Conservation (phyloP, 2,113 vertebrate species). For the Microtus pennsylvanicus region DNA sequence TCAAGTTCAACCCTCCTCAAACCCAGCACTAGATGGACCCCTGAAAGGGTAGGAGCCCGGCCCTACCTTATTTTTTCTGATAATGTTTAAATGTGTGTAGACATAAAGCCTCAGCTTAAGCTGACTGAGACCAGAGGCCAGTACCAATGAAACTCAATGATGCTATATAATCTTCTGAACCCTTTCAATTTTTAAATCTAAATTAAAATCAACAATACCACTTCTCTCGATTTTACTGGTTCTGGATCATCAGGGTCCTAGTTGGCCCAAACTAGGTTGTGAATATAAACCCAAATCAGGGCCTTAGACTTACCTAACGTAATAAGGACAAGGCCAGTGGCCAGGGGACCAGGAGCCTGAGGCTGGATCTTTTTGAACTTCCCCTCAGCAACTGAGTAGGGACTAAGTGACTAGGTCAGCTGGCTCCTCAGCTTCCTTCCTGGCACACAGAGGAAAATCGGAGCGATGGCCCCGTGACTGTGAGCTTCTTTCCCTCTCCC, state of each 20-base stretch:
- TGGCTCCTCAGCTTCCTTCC: not conserved
- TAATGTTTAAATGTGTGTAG: not conserved
- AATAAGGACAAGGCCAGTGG: not conserved
- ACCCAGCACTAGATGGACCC: not conserved
- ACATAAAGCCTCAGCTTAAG: not conserved
- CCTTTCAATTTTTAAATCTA: not conserved
- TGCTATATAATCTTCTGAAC: not conserved
- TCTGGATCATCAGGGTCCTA: not conserved
- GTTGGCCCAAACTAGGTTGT: not conserved
- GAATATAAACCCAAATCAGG: not conserved
- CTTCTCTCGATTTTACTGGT: not conserved
- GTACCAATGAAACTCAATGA: not conserved
- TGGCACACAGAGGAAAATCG: not conserved
- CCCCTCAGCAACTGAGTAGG: not conserved
- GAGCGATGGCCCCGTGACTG: not conserved
- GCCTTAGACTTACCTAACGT: not conserved
- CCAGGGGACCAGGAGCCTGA: rapidly evolving
- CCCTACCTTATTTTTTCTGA: not conserved
- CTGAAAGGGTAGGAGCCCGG: rapidly evolving
- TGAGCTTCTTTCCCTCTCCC: conserved; percentile 37
- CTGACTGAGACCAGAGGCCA: not conserved
- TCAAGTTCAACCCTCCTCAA: not conserved
- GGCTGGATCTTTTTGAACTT: not conserved
- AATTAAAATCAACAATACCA: not conserved
- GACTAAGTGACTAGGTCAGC: not conserved